phyloP scores from a whole-genome alignment of 2,888 invertebrate genomes.

The Sphaerophoria taeniata region DNA sequence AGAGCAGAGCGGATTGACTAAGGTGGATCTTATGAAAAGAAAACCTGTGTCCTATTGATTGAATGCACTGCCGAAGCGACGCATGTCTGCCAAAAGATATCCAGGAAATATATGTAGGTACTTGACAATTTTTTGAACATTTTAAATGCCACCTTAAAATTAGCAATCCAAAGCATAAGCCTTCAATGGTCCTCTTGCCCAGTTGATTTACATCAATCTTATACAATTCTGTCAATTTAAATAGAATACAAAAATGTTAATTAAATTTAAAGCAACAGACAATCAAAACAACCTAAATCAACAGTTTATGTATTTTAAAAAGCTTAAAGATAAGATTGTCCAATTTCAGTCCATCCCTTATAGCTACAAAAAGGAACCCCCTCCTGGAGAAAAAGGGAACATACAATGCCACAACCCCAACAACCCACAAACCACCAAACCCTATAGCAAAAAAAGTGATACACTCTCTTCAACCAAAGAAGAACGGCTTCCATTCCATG shows the following conservation, averaged over 20 bases:
- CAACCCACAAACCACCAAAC: too few relatives aligned
- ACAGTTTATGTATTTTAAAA: slow-evolving; percentile 59
- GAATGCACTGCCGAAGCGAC: too few relatives aligned
- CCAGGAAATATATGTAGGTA: too few relatives aligned
- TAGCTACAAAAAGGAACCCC: background rate
- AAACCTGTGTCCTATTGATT: too few relatives aligned
- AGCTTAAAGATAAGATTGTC: slow-evolving; percentile 58
- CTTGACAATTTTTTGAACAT: too few relatives aligned
- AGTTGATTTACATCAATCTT: background rate
- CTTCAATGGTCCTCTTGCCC: too few relatives aligned
- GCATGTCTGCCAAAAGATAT: too few relatives aligned
- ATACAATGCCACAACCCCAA: slow-evolving; percentile 19
- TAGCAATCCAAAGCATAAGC: too few relatives aligned
- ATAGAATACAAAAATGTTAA: slow-evolving; percentile 43
- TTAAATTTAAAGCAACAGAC: slow-evolving; percentile 53
- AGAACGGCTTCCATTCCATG: slow-evolving; percentile 56
- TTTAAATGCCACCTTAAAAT: too few relatives aligned
- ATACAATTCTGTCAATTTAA: slow-evolving; percentile 10
- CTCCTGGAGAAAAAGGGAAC: slow-evolving; percentile 5
- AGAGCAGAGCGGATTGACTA: too few relatives aligned
- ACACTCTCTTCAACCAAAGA: slow-evolving; percentile 38
- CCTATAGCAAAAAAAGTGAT: slow-evolving; percentile 36
- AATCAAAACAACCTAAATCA: slow-evolving; percentile 48
- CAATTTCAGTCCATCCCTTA: slow-evolving; percentile 35
- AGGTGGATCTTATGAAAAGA: too few relatives aligned